A percentile compares a stretch with the other conserved stretches of the same genome.
Conservation (phyloP, 2,888 invertebrate species). For the Meteorus colon region DNA sequence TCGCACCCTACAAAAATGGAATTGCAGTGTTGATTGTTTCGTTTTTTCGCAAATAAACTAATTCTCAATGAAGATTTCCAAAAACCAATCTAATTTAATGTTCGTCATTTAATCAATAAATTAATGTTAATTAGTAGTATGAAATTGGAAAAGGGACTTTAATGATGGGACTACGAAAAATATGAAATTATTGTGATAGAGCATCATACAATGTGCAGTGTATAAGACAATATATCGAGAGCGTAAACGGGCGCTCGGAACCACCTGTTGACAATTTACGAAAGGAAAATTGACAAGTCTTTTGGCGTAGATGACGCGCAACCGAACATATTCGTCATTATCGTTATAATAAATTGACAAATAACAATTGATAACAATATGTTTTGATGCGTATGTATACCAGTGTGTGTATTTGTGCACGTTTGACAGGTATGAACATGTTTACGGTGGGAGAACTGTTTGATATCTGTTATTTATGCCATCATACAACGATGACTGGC, state of each 20-base stretch:
- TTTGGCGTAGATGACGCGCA: conserved; percentile 16
- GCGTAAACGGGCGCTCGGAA: conserved; percentile 54
- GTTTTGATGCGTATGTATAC: background rate
- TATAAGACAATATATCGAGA: conserved; percentile 45
- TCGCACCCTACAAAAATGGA: too few relatives aligned
- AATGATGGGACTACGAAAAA: background rate
- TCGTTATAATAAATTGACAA: background rate
- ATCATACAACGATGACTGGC: background rate
- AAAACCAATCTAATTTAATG: too few relatives aligned
- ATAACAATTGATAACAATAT: background rate
- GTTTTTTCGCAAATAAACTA: too few relatives aligned
- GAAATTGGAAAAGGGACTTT: background rate
- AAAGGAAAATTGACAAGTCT: conserved; percentile 59
- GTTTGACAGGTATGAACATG: background rate
- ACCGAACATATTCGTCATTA: conserved; percentile 10
- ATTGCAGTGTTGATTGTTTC: too few relatives aligned
- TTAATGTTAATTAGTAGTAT: background rate
- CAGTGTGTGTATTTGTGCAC: background rate
- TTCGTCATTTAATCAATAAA: background rate
- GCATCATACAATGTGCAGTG: conserved; percentile 39
- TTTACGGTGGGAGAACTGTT: background rate
- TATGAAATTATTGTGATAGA: conserved; percentile 16
- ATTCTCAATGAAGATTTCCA: too few relatives aligned
- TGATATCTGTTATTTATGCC: background rate
- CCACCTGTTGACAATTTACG: conserved; percentile 70